Conservation (phyloP, 2,888 invertebrate species). For the Drosophila maculinotata region DNA sequence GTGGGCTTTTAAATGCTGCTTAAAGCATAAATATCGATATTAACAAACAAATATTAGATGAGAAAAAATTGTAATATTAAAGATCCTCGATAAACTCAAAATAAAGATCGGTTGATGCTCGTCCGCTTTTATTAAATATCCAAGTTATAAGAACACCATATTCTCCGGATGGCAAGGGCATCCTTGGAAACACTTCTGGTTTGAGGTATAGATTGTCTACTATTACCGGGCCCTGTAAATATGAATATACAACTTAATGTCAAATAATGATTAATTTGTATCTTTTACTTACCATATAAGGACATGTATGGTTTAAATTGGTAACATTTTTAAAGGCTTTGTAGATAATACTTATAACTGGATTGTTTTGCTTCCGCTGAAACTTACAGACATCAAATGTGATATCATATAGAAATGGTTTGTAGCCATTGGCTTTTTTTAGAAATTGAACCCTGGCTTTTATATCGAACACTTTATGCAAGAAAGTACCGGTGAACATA, state of each 20-base stretch:
- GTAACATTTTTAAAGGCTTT: constrained; percentile 14
- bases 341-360: constrained; percentile 6
- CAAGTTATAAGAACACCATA: constrained; percentile 11
- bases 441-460: neutral
- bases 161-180: constrained; percentile 27
- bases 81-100: constrained; percentile 17
- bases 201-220: constrained; percentile 7
- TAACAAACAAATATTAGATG: neutral
- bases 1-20: too few species aligned
- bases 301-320: constrained; percentile 38
- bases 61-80: neutral
- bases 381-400: constrained; percentile 21
- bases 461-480: constrained; percentile 7
- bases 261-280: too few species aligned
- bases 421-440: constrained; percentile 32
- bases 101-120: constrained; percentile 1
- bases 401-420: constrained; percentile 23
- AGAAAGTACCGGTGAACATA: constrained; percentile 8
- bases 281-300: constrained; percentile 23
- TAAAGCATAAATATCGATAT: too few species aligned
- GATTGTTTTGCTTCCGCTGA: constrained; percentile 11
- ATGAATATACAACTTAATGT: neutral
- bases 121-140: neutral
- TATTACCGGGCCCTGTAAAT: constrained; percentile 11
- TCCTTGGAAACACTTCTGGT: neutral